Evolutionary conservation across 2,888 invertebrate genomes (phyloP).

Genomic region (Hartigia nigra): DNA sequence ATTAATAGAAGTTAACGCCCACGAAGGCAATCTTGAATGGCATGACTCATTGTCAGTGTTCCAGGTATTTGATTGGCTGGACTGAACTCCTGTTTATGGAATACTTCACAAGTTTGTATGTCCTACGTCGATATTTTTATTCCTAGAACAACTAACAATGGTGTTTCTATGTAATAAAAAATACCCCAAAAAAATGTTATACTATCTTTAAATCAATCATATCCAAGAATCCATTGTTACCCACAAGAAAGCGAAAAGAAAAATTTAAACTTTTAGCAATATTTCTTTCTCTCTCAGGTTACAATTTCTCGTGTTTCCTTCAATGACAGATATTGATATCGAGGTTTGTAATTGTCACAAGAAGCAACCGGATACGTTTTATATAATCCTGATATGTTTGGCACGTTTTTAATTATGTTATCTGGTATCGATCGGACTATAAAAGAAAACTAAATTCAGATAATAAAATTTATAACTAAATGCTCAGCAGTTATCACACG

Average conservation of each 20-base stretch:
- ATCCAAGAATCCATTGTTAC: not conserved
- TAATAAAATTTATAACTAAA: not conserved
- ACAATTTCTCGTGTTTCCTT: not conserved
- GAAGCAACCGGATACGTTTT: not conserved
- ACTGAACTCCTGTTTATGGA: not conserved
- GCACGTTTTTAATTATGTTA: not conserved
- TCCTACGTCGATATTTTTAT: not conserved
- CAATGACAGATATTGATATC: not conserved
- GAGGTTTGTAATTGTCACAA: not conserved
- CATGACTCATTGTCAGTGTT: not conserved
- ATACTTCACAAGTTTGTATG: not conserved
- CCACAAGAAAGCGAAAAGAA: not conserved
- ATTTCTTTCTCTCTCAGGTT: not conserved
- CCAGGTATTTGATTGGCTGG: not conserved
- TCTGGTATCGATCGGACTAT: not conserved
- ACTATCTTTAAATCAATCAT: not conserved
- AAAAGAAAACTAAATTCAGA: not conserved
- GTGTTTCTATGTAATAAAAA: not conserved
- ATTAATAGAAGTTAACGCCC: slow-evolving; percentile 15
- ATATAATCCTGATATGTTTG: not conserved
- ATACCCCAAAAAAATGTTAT: not conserved
- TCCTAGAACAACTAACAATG: not conserved
- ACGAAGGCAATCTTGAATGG: slow-evolving; percentile 3
- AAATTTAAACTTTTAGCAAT: not conserved
- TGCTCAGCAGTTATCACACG: not conserved